Conservation (phyloP, 2,888 invertebrate species). For the Drosophila formosana region DNA sequence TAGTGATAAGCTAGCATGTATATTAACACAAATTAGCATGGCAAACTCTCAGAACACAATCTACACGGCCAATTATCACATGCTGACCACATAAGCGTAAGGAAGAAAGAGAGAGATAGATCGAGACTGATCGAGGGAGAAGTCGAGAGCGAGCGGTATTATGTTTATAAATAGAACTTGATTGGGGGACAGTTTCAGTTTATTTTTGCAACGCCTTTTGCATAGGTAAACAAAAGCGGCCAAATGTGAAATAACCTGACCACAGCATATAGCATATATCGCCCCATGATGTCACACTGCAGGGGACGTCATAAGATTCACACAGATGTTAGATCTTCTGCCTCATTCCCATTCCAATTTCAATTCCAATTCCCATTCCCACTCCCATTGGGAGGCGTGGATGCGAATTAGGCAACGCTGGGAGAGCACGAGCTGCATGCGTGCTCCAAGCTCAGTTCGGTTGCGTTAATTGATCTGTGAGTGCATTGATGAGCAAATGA, state of each 20-base stretch:
- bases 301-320: slow-evolving; percentile 6
- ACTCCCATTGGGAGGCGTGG: slow-evolving; percentile 9
- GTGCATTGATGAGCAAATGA: slow-evolving; percentile 53
- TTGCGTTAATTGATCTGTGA: slow-evolving; percentile 50
- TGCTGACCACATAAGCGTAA: slow-evolving; percentile 1
- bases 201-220: slow-evolving; percentile 25
- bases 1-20: slow-evolving; percentile 29
- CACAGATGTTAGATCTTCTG: slow-evolving; percentile 1
- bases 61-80: slow-evolving; percentile 24
- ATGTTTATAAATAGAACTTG: slow-evolving; percentile 10
- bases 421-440: slow-evolving; percentile 61
- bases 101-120: background rate
- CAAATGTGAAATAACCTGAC: slow-evolving; percentile 1
- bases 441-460: slow-evolving; percentile 36
- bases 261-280: background rate
- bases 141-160: slow-evolving; percentile 4
- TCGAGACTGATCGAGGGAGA: background rate
- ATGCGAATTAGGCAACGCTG: background rate
- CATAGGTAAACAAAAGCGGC: slow-evolving; percentile 1
- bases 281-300: background rate
- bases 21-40: slow-evolving; percentile 20
- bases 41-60: background rate
- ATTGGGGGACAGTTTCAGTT: slow-evolving; percentile 3
- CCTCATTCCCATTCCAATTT: slow-evolving; percentile 5
- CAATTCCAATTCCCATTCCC: too few species aligned